Conservation (phyloP, 2,888 invertebrate genomes). For the Habrosyne pyritoides region DNA sequence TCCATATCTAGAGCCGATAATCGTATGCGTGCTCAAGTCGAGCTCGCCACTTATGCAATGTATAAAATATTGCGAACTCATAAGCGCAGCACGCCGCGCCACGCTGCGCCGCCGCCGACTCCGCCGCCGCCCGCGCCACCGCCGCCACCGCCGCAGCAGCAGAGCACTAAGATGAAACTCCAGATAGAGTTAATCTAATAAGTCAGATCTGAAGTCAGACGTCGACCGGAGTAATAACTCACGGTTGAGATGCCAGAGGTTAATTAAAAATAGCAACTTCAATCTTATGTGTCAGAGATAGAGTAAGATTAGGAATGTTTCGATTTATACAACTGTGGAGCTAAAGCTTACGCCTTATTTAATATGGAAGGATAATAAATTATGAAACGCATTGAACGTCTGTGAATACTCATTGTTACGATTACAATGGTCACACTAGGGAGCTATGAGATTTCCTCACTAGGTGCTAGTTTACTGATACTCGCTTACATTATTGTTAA, state of each 20-base stretch:
- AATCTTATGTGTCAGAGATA: slow-evolving; percentile 72
- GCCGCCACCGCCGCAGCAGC: slow-evolving; percentile 44
- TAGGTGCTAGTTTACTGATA: background rate
- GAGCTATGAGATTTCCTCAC: background rate
- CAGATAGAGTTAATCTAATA: slow-evolving; percentile 82
- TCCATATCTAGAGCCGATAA: slow-evolving; percentile 66
- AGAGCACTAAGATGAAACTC: slow-evolving; percentile 64
- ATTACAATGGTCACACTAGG: background rate
- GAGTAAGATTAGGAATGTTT: slow-evolving; percentile 66
- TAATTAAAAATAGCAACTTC: slow-evolving; percentile 83
- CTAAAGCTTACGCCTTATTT: slow-evolving; percentile 30
- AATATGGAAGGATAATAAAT: slow-evolving; percentile 30
- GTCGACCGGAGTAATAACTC: slow-evolving; percentile 77
- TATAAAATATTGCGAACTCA: slow-evolving; percentile 78
- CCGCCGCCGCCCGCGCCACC: slow-evolving; percentile 42
- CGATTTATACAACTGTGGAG: slow-evolving; percentile 54
- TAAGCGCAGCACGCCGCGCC: slow-evolving; percentile 37
- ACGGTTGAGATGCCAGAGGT: slow-evolving; percentile 78
- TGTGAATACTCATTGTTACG: background rate
- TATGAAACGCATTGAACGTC: slow-evolving; percentile 15
- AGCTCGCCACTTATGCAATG: slow-evolving; percentile 67
- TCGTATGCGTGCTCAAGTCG: slow-evolving; percentile 58
- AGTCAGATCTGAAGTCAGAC: slow-evolving; percentile 78
- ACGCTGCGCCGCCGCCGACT: slow-evolving; percentile 25
- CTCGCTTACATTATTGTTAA: slow-evolving; percentile 13